These are phyloP conservation scores for Rhodophaea formosa DNA, from an alignment of 2,888 invertebrate genomes.

Conservation along the genomic window DNA sequence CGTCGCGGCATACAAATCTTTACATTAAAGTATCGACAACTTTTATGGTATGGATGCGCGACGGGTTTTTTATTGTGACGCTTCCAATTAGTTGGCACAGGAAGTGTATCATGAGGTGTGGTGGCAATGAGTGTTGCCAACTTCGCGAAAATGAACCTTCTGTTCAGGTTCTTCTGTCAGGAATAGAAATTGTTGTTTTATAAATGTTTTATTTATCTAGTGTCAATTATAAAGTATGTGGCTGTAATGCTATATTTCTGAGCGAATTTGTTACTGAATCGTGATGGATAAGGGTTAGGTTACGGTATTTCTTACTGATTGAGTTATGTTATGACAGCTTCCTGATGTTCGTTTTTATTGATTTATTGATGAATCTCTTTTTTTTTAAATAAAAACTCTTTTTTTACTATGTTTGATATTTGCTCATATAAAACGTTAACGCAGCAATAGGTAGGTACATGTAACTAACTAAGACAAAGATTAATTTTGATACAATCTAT, in stretches of 20 bases:
- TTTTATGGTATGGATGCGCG: constrained; percentile 37
- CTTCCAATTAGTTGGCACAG: constrained; percentile 55
- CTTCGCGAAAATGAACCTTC: constrained; percentile 7
- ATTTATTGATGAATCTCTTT: constrained; percentile 1
- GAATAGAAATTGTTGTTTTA: not conserved
- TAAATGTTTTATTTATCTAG: constrained; percentile 18
- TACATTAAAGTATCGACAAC: constrained; percentile 68
- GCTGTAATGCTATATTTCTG: constrained; percentile 9
- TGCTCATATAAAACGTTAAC: too few species aligned
- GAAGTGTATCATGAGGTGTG: constrained; percentile 26
- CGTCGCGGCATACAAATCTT: constrained; percentile 70
- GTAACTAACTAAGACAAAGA: too few species aligned
- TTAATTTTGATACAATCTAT: too few species aligned
- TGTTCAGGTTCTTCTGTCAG: too few species aligned
- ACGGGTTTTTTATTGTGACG: constrained; percentile 46
- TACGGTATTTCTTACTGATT: constrained; percentile 9
- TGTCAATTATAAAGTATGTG: constrained; percentile 14
- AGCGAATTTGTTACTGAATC: constrained; percentile 6
- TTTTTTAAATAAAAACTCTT: too few species aligned
- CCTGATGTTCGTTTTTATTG: constrained; percentile 4
- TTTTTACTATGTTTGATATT: too few species aligned
- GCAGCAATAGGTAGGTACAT: too few species aligned
- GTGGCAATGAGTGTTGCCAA: constrained; percentile 12
- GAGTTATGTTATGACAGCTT: constrained; percentile 7
- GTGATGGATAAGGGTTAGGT: not conserved